Conservation (phyloP, 2,888 invertebrate species). For the Esperia sulphurella region DNA sequence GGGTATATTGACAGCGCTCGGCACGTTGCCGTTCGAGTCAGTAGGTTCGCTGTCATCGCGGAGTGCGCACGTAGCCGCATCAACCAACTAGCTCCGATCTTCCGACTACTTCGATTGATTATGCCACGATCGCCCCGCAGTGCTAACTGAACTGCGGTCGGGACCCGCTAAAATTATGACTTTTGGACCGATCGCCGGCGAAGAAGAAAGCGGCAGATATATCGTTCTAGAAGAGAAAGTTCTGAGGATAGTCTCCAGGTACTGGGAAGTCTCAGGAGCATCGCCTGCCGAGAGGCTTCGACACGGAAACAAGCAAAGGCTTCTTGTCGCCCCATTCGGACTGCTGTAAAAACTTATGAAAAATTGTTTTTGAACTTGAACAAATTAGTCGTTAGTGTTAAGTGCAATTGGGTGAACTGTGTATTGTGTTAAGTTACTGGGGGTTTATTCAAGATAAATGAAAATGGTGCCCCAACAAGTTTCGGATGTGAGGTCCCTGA, state of each 20-base stretch:
- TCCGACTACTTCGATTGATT: constrained; percentile 37
- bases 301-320: constrained; percentile 55
- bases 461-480: constrained; percentile 88
- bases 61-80: constrained; percentile 70
- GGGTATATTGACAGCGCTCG: constrained; percentile 78
- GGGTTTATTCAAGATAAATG: constrained; percentile 54
- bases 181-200: constrained; percentile 72
- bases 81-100: constrained; percentile 21
- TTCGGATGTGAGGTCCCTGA: constrained; percentile 77
- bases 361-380: constrained; percentile 45
- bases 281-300: constrained; percentile 66
- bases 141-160: constrained; percentile 67
- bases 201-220: constrained; percentile 70
- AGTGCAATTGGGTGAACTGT: constrained; percentile 74
- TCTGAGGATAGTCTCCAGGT: constrained; percentile 73
- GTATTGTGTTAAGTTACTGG: constrained; percentile 54
- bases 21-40: constrained; percentile 75
- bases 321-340: constrained; percentile 52
- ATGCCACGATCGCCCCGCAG: constrained; percentile 71
- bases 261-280: constrained; percentile 67
- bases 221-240: constrained; percentile 68
- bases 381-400: constrained; percentile 50
- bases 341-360: constrained; percentile 52
- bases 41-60: constrained; percentile 76
- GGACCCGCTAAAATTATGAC: constrained; percentile 76